Conservation (phyloP, 1,140 invertebrate genomes). For the Pachypeltis micranthus region DNA sequence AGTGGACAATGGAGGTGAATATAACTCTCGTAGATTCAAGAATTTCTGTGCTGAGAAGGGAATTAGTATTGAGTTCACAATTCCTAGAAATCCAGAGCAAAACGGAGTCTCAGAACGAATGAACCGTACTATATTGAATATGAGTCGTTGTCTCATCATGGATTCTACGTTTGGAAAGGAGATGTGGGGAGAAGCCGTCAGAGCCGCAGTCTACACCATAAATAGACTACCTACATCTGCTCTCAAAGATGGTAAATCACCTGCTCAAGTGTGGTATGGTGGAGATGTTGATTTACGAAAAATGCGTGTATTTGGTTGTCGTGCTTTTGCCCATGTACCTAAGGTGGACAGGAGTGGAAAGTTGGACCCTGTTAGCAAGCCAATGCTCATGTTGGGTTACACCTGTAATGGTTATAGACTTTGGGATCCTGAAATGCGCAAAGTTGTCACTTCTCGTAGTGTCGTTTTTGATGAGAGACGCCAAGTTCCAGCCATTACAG, state of each 20-base stretch:
- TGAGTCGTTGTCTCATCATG: conserved; percentile 12
- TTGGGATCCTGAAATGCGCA: neutral
- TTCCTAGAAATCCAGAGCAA: conserved; percentile 31
- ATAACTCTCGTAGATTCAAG: conserved; percentile 31
- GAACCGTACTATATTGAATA: conserved; percentile 25
- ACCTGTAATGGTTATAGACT: neutral
- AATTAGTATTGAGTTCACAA: conserved; percentile 30
- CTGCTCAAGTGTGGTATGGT: neutral
- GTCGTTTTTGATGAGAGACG: neutral
- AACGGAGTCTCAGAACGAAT: conserved; percentile 33
- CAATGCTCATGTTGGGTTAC: neutral
- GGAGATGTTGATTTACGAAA: neutral
- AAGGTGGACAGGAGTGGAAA: neutral
- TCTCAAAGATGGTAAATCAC: neutral
- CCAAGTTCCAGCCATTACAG: neutral
- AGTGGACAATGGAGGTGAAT: conserved; percentile 37
- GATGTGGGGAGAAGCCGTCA: conserved; percentile 20
- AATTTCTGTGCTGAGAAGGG: conserved; percentile 28
- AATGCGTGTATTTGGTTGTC: neutral
- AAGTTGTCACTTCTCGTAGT: neutral
- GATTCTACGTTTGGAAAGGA: conserved; percentile 2
- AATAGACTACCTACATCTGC: conserved; percentile 8
- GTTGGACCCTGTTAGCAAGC: neutral
- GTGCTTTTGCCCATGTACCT: neutral
- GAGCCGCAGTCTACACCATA: conserved; percentile 16